Evolutionary conservation across 2,113 vertebrate genomes (phyloP).

Genomic region (Emydura subglobosa): DNA sequence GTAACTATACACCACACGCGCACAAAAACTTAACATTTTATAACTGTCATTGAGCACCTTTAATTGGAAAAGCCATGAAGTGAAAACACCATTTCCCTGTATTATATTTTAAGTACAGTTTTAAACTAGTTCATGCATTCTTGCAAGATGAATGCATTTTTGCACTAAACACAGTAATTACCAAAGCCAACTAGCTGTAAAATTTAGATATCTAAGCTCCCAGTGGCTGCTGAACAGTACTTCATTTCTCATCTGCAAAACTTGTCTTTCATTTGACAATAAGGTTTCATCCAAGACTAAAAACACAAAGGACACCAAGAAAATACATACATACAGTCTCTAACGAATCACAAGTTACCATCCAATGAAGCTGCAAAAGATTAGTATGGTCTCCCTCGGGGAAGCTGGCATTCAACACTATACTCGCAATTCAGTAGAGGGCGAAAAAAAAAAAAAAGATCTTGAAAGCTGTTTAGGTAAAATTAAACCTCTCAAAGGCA

Average conservation of each 20-base stretch:
- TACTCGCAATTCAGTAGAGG: neutral
- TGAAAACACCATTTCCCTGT: neutral
- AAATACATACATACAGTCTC: constrained; percentile 71
- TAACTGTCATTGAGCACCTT: neutral
- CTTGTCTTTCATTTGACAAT: constrained; percentile 21
- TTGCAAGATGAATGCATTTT: constrained; percentile 30
- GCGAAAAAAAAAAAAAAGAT: neutral
- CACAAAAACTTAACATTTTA: neutral
- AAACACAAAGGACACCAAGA: constrained; percentile 49
- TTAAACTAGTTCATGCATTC: constrained; percentile 10
- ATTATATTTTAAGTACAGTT: neutral
- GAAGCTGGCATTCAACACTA: constrained; percentile 65
- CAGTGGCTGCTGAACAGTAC: neutral
- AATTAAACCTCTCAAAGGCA: neutral
- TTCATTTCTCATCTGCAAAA: constrained; percentile 15
- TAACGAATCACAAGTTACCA: constrained; percentile 77
- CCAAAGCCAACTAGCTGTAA: neutral
- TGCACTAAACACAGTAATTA: constrained; percentile 17
- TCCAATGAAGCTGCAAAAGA: constrained; percentile 76
- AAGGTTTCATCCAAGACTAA: constrained; percentile 60
- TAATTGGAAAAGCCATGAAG: neutral
- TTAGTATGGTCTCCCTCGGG: constrained; percentile 51
- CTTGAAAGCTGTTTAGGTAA: constrained; percentile 29
- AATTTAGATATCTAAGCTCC: neutral
- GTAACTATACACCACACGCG: neutral